phyloP scores from a whole-genome alignment of 1,140 invertebrate species.

The Zaprionus inermis region DNA sequence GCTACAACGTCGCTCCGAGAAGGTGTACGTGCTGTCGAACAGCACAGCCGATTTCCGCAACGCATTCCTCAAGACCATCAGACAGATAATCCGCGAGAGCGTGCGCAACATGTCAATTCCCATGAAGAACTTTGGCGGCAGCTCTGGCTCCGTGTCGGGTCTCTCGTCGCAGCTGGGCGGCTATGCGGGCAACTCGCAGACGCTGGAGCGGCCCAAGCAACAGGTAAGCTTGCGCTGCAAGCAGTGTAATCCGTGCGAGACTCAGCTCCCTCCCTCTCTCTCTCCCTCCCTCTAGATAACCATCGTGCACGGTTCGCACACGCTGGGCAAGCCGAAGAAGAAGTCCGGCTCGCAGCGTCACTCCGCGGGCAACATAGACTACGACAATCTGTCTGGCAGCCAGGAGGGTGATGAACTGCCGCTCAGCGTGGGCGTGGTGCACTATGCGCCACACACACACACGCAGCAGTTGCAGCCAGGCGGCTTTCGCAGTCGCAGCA shows the following conservation, averaged over 20 bases:
- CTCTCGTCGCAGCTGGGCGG: slow-evolving; percentile 73
- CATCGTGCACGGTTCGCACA: slow-evolving; percentile 89
- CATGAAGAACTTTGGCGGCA: slow-evolving; percentile 88
- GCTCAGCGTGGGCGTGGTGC: slow-evolving; percentile 74
- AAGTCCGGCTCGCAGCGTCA: slow-evolving; percentile 92
- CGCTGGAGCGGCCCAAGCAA: slow-evolving; percentile 87
- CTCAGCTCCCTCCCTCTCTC: neutral
- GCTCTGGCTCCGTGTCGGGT: slow-evolving; percentile 79
- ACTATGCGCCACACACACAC: slow-evolving; percentile 70
- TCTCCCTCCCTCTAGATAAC: slow-evolving; percentile 82
- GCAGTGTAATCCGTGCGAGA: neutral
- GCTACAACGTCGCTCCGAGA: slow-evolving; percentile 96
- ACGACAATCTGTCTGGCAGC: slow-evolving; percentile 89
- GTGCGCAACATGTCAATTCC: slow-evolving; percentile 97
- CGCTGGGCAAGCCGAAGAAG: slow-evolving; percentile 89
- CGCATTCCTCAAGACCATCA: slow-evolving; percentile 97
- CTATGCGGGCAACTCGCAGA: slow-evolving; percentile 85
- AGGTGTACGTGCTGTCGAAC: slow-evolving; percentile 98
- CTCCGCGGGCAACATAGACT: slow-evolving; percentile 95
- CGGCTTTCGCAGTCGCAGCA: slow-evolving; percentile 92
- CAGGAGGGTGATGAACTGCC: slow-evolving; percentile 85
- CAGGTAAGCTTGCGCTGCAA: slow-evolving; percentile 68
- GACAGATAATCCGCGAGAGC: slow-evolving; percentile 97
- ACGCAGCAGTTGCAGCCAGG: slow-evolving; percentile 78
- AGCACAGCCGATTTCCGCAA: slow-evolving; percentile 97